A percentile compares a stretch with the other conserved stretches of the same genome.
Conservation (phyloP, 2,888 invertebrate species). For the Ophioninae sp. region DNA sequence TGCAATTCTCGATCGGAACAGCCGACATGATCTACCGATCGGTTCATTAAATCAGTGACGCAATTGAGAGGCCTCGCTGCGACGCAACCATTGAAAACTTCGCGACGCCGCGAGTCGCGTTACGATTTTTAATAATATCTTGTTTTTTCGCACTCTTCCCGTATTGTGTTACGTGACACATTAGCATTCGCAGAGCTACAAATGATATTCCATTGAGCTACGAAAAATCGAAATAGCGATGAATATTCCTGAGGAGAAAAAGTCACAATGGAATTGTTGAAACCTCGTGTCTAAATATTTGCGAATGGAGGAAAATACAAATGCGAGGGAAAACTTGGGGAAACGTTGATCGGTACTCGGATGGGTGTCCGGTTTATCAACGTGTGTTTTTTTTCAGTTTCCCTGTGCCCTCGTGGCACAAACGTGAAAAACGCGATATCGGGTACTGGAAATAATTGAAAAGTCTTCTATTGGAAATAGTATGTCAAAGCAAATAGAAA, state of each 20-base stretch:
- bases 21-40: not conserved
- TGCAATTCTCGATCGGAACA: not conserved
- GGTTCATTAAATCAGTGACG: conserved; percentile 41
- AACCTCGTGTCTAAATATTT: too few species aligned
- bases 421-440: not conserved
- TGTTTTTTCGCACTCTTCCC: conserved; percentile 33
- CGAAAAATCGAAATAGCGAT: not conserved
- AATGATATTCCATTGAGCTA: conserved; percentile 34
- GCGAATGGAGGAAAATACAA: not conserved
- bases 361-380: not conserved
- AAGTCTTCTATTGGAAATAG: not conserved
- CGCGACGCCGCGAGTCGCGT: conserved; percentile 34
- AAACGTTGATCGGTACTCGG: not conserved
- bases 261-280: too few species aligned
- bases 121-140: conserved; percentile 32
- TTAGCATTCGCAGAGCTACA: conserved; percentile 44
- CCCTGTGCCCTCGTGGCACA: not conserved
- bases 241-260: not conserved
- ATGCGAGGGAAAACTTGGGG: not conserved
- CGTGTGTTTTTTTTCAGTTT: not conserved
- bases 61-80: conserved; percentile 22
- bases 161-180: conserved; percentile 31
- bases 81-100: conserved; percentile 34
- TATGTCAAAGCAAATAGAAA: not conserved
- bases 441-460: not conserved